Conservation (phyloP, 2,113 vertebrate genomes). For the Cololabis saira region DNA sequence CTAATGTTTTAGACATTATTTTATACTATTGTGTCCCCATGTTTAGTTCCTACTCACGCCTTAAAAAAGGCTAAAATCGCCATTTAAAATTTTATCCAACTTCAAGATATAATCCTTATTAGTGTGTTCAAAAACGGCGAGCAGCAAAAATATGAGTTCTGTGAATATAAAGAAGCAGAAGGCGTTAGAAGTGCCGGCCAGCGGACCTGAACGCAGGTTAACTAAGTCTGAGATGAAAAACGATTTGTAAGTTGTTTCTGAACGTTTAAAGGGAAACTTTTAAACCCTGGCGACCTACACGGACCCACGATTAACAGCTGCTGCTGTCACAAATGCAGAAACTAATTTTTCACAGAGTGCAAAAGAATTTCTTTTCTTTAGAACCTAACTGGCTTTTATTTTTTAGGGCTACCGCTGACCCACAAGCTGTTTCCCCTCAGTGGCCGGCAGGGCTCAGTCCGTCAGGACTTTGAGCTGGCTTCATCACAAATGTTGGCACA, state of each 20-base stretch:
- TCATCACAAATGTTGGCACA: no score
- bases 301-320: conserved; percentile 7
- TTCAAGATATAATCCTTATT: background rate
- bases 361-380: no score
- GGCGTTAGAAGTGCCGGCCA: conserved; percentile 36
- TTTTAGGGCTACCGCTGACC: no score
- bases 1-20: background rate
- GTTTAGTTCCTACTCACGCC: conserved; percentile 13
- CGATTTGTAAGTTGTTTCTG: conserved; percentile 27
- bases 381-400: no score
- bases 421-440: no score
- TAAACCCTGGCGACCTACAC: conserved; percentile 44
- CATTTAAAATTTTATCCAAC: conserved; percentile 47
- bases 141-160: conserved; percentile 27
- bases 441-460: no score
- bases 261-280: conserved; percentile 19
- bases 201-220: conserved; percentile 49
- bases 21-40: background rate
- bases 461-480: no score
- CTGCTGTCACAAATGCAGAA: background rate
- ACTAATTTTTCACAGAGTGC: no score
- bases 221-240: conserved; percentile 53
- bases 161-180: conserved; percentile 34
- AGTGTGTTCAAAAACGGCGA: conserved; percentile 21
- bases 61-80: no score